Base-by-base conservation (phyloP, 2,113 vertebrate species). In the Bos indicus region DNA sequence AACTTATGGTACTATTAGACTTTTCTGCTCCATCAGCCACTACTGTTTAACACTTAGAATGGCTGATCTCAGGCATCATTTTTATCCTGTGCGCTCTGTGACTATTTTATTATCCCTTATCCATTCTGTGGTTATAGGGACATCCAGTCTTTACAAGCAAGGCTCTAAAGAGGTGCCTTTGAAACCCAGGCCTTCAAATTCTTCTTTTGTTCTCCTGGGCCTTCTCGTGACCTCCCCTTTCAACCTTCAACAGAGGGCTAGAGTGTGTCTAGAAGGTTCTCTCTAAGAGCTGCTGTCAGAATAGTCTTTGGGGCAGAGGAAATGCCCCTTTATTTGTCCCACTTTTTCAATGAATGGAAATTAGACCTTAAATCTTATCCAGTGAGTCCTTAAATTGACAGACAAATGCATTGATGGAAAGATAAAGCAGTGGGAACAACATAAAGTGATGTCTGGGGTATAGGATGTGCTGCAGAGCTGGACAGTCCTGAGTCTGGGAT, bases 391-490 rank as follows among this genome's bases (percentile, higher is more conserved):
- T 4, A 33, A 67, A 13, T 78, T 16, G 33, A 30, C 48, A 28
- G 8, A 36, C 12, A 33, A 1, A 17, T 60, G 30, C 17, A 4
- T 33, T 5, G 5, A 17, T 56, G 2, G 16, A 16, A 13, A 83
- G 28, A n/a, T 10, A 13, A 21, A 21, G 3, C 17, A 5, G 36
- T 43, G 17, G 57, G 36, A 82, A 4, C 13, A 43, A 2, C 54
- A 2, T 71, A 12, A 9, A 6, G 40, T 52, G 33, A 8, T 16
- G 21, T 19, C 19, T n/a, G 16, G 5, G 12, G 4, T 13, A 1
- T 10, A 3, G 36, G n/a, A 16, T 40, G 36, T 25, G 12, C 33
- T 36, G 4, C 14, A 26, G n/a, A 56, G 36, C 52, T 91, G 56
- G 43, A 8, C 28, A 36, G 36, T 10, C 52, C 43, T n/a, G 8